phyloP scores from a whole-genome alignment of 2,888 invertebrate species.

The Brachypalpus laphriformis region DNA sequence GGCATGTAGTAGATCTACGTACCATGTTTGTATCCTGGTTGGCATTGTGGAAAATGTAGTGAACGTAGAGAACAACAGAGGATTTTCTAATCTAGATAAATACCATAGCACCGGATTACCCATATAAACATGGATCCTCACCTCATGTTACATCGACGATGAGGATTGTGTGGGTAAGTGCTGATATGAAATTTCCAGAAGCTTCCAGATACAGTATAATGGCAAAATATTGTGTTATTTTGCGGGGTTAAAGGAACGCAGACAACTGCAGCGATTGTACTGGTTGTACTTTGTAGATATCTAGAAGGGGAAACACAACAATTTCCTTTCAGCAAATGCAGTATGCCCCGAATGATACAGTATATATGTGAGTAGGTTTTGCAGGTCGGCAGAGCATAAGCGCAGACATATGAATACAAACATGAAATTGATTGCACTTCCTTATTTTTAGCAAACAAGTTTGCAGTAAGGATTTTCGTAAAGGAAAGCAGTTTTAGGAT shows the following conservation, averaged over 20 bases:
- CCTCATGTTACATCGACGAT: constrained; percentile 35
- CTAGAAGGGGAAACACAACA: constrained; percentile 41
- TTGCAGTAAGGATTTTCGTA: not conserved
- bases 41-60: constrained; percentile 27
- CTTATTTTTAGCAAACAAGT: constrained; percentile 11
- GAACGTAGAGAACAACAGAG: constrained; percentile 26
- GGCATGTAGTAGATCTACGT: constrained; percentile 11
- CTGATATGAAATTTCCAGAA: constrained; percentile 21
- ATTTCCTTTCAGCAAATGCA: constrained; percentile 59
- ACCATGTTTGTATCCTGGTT: constrained; percentile 8
- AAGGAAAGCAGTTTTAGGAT: constrained; percentile 2
- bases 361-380: not conserved
- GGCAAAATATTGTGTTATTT: constrained; percentile 48
- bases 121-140: constrained; percentile 59
- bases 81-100: constrained; percentile 57
- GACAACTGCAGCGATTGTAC: constrained; percentile 51
- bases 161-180: constrained; percentile 22
- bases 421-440: constrained; percentile 52
- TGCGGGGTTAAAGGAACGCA: constrained; percentile 14
- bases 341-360: constrained; percentile 13
- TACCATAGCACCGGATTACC: constrained; percentile 53
- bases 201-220: constrained; percentile 13
- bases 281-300: constrained; percentile 4
- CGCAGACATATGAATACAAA: constrained; percentile 47
- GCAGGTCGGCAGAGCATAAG: constrained; percentile 27